phyloP scores from a whole-genome alignment of 37 sponge, comb jelly and placozoan species.

The Sycon ciliatum region DNA sequence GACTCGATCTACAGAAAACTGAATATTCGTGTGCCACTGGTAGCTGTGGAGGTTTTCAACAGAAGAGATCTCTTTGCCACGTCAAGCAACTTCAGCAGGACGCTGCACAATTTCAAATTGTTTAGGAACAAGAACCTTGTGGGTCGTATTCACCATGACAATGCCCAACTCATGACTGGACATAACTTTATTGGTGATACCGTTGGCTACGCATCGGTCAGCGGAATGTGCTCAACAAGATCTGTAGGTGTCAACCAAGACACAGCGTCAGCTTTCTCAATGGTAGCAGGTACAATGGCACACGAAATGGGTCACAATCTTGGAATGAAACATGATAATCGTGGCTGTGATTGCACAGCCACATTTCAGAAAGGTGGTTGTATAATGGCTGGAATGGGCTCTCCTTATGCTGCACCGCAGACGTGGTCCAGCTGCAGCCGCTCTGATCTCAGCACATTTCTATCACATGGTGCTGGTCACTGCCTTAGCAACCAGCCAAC shows the following conservation, averaged over 20 bases:
- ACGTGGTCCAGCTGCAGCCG: too few relatives aligned
- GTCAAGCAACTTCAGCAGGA: neutral
- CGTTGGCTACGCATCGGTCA: conserved; percentile 21
- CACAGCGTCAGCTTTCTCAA: neutral
- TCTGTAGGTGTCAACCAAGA: conserved; percentile 32
- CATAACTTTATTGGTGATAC: too few relatives aligned
- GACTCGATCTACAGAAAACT: too few relatives aligned
- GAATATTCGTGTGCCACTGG: neutral
- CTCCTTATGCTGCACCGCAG: too few relatives aligned
- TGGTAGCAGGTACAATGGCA: conserved; percentile 19
- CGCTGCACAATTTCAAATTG: neutral
- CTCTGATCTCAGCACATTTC: too few relatives aligned
- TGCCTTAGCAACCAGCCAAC: too few relatives aligned
- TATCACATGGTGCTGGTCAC: too few relatives aligned
- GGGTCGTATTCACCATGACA: neutral
- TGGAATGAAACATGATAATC: conserved; percentile 38
- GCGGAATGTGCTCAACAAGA: conserved; percentile 8
- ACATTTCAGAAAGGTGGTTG: too few relatives aligned
- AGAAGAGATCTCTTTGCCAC: neutral
- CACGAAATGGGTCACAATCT: conserved; percentile 43
- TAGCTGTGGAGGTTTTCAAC: neutral
- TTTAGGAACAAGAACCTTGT: neutral
- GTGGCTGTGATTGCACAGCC: too few relatives aligned
- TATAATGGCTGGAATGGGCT: too few relatives aligned
- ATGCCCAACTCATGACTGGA: conserved; percentile 23